Evolutionary conservation across 2,888 invertebrate genomes (phyloP).

Genomic region (Rugalucina vietnamica): DNA sequence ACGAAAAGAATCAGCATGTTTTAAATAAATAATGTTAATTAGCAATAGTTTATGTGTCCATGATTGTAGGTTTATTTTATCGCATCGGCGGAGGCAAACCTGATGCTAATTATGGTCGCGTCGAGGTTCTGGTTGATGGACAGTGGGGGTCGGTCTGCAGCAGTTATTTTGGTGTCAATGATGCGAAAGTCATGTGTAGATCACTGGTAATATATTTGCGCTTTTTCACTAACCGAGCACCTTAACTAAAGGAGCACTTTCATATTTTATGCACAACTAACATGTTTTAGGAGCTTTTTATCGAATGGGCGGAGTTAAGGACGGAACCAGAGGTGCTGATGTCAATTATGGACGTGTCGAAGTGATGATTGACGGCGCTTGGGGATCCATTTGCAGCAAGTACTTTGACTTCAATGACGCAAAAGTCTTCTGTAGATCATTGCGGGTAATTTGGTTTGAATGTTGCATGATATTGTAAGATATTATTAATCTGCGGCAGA

Average conservation of each 20-base stretch:
- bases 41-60: too few relatives aligned
- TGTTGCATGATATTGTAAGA: too few relatives aligned
- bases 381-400: conserved; percentile 91
- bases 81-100: conserved; percentile 55
- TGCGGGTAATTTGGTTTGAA: conserved; percentile 3
- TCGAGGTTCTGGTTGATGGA: conserved; percentile 89
- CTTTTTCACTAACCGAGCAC: neutral
- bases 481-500: too few relatives aligned
- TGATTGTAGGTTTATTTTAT: conserved; percentile 70
- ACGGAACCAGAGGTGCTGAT: conserved; percentile 46
- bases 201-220: conserved; percentile 34
- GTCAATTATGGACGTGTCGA: conserved; percentile 85
- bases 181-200: conserved; percentile 87
- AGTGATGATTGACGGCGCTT: conserved; percentile 88
- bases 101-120: conserved; percentile 71
- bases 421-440: conserved; percentile 85
- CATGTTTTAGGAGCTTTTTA: conserved; percentile 67
- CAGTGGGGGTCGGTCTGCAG: conserved; percentile 90
- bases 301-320: conserved; percentile 65
- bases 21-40: too few relatives aligned
- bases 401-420: conserved; percentile 89
- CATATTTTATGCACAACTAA: too few relatives aligned
- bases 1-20: too few relatives aligned
- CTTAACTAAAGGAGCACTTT: too few relatives aligned
- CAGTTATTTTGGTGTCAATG: conserved; percentile 89